Evolutionary conservation across 1,140 invertebrate species (phyloP), one percentile per base, ranked within the genome.

Genomic region (Orussus abietinus): DNA sequence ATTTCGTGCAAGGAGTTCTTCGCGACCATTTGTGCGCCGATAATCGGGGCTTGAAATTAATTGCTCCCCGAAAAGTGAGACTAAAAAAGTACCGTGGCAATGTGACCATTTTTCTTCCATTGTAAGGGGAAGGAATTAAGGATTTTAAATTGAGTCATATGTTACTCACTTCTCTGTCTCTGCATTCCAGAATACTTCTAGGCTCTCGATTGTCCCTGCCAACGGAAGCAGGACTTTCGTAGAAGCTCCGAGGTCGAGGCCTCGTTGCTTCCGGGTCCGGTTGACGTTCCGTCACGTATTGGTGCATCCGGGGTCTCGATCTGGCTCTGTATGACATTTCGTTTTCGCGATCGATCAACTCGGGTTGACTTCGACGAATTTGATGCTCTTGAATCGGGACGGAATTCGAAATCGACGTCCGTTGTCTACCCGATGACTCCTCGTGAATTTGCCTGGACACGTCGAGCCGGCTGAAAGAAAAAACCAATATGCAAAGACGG

Each of bases 161-260:
- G 18, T 37, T 35, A 29, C 49, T 53, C 50, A 69, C 66, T 25
- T 56, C 64, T 54, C 61, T 60, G 0, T n/a, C n/a, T n/a, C n/a
- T n/a, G n/a, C 34, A 11, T 50, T 39, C 42, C 47, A 38, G 10
- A 26, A 17, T 42, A 35, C 64, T 66, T 28, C 63, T 56, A 10
- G 59, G 65, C 9, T 69, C 66, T 19, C 62, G 49, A 3, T 62
- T 51, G 18, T 72, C 69, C 34, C 69, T 59, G 11, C 57, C 61
- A 11, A 57, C 55, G 3, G 62, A 38, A 3, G 34, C 11, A 4
- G 66, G 59, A 38, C 62, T 69, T 30, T 71, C 70, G 53, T 72
- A 73, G 38, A 69, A 71, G 48, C 69, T 73, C 46, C 66, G 55
- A 18, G 70, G 69, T 32, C 70, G 55, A 22, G 68, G 55, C 50